Evolutionary conservation across 2,888 invertebrate species (phyloP), one percentile per base, ranked within the genome.

Genomic region (Leucophora obtusa): DNA sequence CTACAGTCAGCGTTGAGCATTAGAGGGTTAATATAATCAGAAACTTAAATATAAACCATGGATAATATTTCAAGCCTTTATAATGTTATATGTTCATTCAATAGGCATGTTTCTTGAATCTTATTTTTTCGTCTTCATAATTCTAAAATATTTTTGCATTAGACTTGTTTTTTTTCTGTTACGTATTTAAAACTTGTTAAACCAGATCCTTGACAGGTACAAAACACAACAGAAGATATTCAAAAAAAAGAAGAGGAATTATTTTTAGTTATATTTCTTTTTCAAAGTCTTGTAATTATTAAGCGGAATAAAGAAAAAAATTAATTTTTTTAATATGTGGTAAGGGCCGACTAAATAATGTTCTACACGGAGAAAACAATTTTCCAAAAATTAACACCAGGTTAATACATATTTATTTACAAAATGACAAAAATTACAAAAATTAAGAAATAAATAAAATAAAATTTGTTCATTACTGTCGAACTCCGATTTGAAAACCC

Each of bases 161-260:
- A 58, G 56, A 68, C 47, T 68, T 54, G 53, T 54, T 47, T 62
- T 54, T 47, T 62, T 11, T 21, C 15, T 58, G 35, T 72, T 56
- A 56, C 24, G 56, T 21, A 63, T 43, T 68, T 50, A 21, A 59
- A 75, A 63, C 69, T 69, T 33, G 69, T 17, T 51, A 18, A 75
- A 75, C 75, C 68, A 63, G 75, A 60, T 75, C 68, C 68, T 75
- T 75, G 68, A 62, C 62, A 69, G 68, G 62, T 33, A n/a, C 53
- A 62, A 53, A 38, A 54, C 54, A 56, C 11, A 60, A 69, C 14
- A 47, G 10, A 11, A 9, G 10, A 43, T 50, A 10, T 63, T 50
- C 14, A 15, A 63, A 63, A 33, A 28, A 38, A 38, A 38, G 38
- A 11, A 65, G 17, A 51, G 65, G 28, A 62, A 33, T 63, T 18